Conservation (phyloP, 2,888 invertebrate genomes). For the Drosophila anceps region DNA sequence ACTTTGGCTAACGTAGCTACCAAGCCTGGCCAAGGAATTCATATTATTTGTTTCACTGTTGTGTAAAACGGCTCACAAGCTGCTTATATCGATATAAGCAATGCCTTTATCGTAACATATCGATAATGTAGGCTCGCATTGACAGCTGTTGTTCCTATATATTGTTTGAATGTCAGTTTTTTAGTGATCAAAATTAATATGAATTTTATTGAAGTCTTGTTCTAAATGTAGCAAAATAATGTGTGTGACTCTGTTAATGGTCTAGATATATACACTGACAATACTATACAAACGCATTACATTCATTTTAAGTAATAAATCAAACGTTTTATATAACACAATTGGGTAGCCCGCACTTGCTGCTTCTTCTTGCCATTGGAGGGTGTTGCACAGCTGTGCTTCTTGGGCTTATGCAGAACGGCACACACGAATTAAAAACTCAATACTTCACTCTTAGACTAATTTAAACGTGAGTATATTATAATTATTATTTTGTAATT, state of each 20-base stretch:
- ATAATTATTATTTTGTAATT: not conserved
- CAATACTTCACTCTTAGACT: not conserved
- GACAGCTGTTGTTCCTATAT: conserved; percentile 49
- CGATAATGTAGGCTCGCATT: conserved; percentile 20
- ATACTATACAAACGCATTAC: not conserved
- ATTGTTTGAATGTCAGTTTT: conserved; percentile 46
- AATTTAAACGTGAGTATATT: conserved; percentile 27
- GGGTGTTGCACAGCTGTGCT: conserved; percentile 55
- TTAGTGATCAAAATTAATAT: conserved; percentile 36
- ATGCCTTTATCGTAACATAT: not conserved
- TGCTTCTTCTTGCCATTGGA: conserved; percentile 48
- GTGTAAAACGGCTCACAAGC: not conserved
- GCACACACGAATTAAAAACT: not conserved
- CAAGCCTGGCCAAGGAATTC: conserved; percentile 75
- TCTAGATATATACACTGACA: conserved; percentile 9
- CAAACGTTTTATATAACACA: conserved; percentile 70
- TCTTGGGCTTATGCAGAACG: conserved; percentile 6
- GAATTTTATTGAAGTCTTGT: conserved; percentile 5
- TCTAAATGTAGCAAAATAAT: conserved; percentile 9
- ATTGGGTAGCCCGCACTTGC: conserved; percentile 28
- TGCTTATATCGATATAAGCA: conserved; percentile 19
- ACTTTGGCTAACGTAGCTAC: conserved; percentile 73
- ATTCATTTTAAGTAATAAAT: conserved; percentile 62
- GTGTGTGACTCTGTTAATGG: not conserved
- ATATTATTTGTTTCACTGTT: conserved; percentile 45